Percentiles rank a stretch among this genome's conserved stretches.
phyloP scores from a whole-genome alignment of 2,113 vertebrate species.

The Toxotes chatareus region DNA sequence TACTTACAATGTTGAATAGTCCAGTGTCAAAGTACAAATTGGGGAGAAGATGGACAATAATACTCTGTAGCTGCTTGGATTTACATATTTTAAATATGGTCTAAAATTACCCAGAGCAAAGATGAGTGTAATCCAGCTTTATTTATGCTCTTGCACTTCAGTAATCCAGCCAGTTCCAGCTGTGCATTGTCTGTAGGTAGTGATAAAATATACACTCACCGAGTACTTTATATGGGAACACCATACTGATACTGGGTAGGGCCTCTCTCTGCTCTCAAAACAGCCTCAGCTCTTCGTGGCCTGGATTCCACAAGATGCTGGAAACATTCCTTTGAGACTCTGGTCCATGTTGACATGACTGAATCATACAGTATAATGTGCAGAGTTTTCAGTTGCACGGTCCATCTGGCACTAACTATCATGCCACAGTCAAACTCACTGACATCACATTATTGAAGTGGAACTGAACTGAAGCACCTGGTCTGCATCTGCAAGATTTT shows the following conservation, averaged over 20 bases:
- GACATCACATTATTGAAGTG: no score
- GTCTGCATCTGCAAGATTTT: no score
- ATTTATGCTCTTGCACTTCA: not conserved
- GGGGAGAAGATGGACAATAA: not conserved
- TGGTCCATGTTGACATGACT: not conserved
- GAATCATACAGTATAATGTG: no score
- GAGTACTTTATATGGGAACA: not conserved
- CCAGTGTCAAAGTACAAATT: conserved; percentile 37
- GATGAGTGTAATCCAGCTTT: not conserved
- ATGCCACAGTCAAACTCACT: no score
- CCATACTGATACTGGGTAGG: not conserved
- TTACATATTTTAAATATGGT: conserved; percentile 21
- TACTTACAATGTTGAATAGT: conserved; percentile 29
- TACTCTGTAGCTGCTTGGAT: conserved; percentile 9
- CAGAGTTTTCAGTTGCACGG: no score
- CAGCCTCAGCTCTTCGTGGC: no score
- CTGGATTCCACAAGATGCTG: not conserved
- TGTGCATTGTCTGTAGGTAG: not conserved
- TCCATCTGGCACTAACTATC: no score
- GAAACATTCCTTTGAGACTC: not conserved
- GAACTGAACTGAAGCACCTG: no score
- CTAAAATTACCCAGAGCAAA: not conserved
- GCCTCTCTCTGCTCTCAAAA: not conserved
- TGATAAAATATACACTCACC: not conserved
- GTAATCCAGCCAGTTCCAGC: not conserved